Evolutionary conservation across 2,888 invertebrate species (phyloP).

Genomic region (Synergus gifuensis): DNA sequence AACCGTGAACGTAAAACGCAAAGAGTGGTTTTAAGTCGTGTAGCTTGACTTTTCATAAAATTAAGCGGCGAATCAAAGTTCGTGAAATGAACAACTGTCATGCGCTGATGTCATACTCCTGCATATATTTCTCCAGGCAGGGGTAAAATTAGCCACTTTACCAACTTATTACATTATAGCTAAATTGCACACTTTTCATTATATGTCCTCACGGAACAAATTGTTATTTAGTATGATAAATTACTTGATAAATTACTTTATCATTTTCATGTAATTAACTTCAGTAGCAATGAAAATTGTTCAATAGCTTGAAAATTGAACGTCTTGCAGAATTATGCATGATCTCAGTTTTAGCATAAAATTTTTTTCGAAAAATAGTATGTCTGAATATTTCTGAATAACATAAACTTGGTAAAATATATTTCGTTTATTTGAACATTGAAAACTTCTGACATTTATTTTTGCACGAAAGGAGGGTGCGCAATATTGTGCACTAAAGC

Average conservation of each 20-base stretch:
- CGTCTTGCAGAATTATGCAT: not conserved
- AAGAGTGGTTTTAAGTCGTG: constrained; percentile 35
- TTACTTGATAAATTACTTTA: constrained; percentile 4
- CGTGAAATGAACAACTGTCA: constrained; percentile 26
- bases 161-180: constrained; percentile 2
- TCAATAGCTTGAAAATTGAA: not conserved
- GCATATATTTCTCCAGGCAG: not conserved
- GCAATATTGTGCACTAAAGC: not conserved
- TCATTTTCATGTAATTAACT: not conserved
- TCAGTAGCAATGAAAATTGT: too few relatives aligned
- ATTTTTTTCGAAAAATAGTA: too few relatives aligned
- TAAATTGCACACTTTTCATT: constrained; percentile 2
- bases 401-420: too few relatives aligned
- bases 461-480: not conserved
- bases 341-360: too few relatives aligned
- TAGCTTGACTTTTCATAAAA: constrained; percentile 24
- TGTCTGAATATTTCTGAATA: too few relatives aligned
- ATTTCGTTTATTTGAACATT: too few relatives aligned
- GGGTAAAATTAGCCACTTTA: not conserved
- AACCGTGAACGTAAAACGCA: constrained; percentile 30
- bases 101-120: constrained; percentile 13
- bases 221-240: not conserved
- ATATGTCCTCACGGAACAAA: not conserved
- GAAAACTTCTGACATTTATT: too few relatives aligned
- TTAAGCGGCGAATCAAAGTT: constrained; percentile 39